Evolutionary conservation across 53 echinoderm and acorn worm genomes (phyloP), one percentile per base, ranked within the genome.

Genomic region (Astropecten irregularis): DNA sequence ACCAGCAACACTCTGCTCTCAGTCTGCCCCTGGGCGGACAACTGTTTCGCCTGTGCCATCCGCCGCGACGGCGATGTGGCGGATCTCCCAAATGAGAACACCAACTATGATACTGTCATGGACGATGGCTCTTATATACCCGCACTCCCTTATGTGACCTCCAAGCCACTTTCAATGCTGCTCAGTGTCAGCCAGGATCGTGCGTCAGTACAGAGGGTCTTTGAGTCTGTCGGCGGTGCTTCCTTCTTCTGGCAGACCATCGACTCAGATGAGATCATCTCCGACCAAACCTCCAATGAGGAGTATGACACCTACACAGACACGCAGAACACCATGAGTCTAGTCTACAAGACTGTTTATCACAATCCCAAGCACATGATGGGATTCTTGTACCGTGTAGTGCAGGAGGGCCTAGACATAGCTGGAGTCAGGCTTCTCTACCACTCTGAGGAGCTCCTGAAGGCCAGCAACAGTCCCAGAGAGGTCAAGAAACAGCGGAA

Each of bases 191-290:
- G 57, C 37, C 88, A 47, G 0, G 83, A 90, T 27, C 63, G 86
- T 3, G 42, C 67, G 3, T 76, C 90, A 10, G 86, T 90, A 0
- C 82, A 82, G 36, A 73, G 85, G 40, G 85, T 92, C 20, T 90
- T 99, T 9, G 35, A 81, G 13, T 83, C 88, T 16, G n/a, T n/a
- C n/a, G 86, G 91, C 8, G 42, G 42, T 42, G 18, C 69, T 23
- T 83, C 92, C 0, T 99, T 99, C 86, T 99, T 95, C 64, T 99
- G 99, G 99, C 83, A 92, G 39, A 99, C 95, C 9, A 65, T 90
- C 6, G 92, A 94, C 31, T 84, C 92, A 0, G 95, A 99, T 34
- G 92, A 99, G 11, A 20, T 66, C 26, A 14, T 77, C 10, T 68
- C 66, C 30, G 88, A 88, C 0, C 89, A 88, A 64, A 28, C 77